Conservation (phyloP, 1,140 invertebrate species). For the Thalassaphorura encarpata region DNA sequence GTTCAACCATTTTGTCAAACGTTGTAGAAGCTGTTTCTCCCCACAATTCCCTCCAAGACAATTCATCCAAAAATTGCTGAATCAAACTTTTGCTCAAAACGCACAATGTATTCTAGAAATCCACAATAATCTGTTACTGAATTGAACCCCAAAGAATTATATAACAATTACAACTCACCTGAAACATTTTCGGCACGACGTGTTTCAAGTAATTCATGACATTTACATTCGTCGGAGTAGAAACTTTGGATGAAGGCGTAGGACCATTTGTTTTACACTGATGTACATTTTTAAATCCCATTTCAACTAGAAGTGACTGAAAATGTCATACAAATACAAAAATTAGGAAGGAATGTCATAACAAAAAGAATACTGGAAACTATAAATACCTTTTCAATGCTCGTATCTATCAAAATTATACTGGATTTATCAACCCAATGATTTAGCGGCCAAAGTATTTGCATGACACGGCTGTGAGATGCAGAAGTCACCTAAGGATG, state of each 20-base stretch:
- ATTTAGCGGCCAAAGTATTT: constrained; percentile 62
- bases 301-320: constrained; percentile 44
- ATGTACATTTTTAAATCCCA: constrained; percentile 64
- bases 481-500: constrained; percentile 1
- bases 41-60: constrained; percentile 67
- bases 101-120: constrained; percentile 64
- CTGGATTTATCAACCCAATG: constrained; percentile 65
- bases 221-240: constrained; percentile 36
- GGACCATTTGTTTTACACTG: constrained; percentile 47
- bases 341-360: not conserved
- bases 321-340: not conserved
- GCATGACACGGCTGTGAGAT: constrained; percentile 12
- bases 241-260: constrained; percentile 39
- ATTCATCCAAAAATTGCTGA: constrained; percentile 78
- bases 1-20: constrained; percentile 67
- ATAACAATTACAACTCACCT: constrained; percentile 33
- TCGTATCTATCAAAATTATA: constrained; percentile 66
- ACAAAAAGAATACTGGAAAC: not conserved
- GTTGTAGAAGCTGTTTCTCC: constrained; percentile 61
- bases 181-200: constrained; percentile 77
- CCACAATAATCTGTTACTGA: not conserved
- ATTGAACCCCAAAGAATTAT: constrained; percentile 6
- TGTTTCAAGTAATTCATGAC: constrained; percentile 78
- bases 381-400: constrained; percentile 61
- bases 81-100: constrained; percentile 70